These are phyloP conservation scores for Hypomecis atomaria DNA, from an alignment of 2,888 invertebrate genomes.

Conservation along the genomic window DNA sequence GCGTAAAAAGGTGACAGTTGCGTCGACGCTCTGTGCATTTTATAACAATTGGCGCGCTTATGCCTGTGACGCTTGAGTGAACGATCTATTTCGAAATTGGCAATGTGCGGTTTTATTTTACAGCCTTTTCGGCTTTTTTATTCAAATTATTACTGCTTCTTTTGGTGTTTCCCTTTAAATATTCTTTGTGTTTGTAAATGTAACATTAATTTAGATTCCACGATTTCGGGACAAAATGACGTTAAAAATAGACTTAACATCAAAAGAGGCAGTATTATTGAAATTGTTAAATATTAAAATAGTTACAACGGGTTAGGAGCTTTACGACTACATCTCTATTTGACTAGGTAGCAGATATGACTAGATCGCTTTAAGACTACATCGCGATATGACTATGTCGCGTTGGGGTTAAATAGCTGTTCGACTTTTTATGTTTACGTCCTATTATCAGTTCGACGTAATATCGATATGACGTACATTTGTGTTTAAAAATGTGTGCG, in stretches of 20 bases:
- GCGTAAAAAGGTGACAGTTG: constrained; percentile 79
- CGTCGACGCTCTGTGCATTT: constrained; percentile 78
- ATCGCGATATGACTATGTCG: too few species aligned
- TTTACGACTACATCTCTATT: too few species aligned
- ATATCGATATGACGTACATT: too few species aligned
- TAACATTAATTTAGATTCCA: neutral
- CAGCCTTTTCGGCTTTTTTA: constrained; percentile 33
- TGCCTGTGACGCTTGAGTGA: constrained; percentile 53
- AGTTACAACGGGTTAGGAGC: too few species aligned
- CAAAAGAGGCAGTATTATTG: constrained; percentile 22
- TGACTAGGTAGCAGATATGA: too few species aligned
- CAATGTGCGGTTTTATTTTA: constrained; percentile 39
- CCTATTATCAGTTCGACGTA: too few species aligned
- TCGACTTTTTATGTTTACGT: too few species aligned
- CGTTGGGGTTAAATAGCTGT: too few species aligned
- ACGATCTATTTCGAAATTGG: constrained; percentile 34
- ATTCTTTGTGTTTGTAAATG: neutral
- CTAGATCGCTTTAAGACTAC: too few species aligned
- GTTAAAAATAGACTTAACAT: neutral
- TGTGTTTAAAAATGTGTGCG: too few species aligned
- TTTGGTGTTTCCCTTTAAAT: constrained; percentile 17
- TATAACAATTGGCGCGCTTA: constrained; percentile 49
- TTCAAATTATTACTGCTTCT: constrained; percentile 25
- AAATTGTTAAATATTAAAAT: neutral
- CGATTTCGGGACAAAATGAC: neutral